These are phyloP conservation scores for Stenchaetothrips biformis DNA, from an alignment of 2,888 invertebrate genomes.

Conservation along the genomic window DNA sequence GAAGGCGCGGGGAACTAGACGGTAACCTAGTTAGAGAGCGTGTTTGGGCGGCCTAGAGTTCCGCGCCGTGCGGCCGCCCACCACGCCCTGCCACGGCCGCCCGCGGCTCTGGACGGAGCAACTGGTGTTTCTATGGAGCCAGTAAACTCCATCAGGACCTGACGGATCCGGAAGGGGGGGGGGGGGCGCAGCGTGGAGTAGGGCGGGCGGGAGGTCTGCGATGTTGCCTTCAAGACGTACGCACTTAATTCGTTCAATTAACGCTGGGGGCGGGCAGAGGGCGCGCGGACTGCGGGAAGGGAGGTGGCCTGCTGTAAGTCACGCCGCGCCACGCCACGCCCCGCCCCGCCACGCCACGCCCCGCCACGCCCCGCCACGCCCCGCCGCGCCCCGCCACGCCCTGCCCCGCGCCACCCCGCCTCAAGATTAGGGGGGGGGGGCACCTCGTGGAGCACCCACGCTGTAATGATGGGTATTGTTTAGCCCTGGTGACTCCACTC, in stretches of 20 bases:
- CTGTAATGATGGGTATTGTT: constrained; percentile 8
- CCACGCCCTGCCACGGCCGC: neutral
- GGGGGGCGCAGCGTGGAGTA: neutral
- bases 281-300: too few species aligned
- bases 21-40: constrained; percentile 7
- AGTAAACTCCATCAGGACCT: constrained; percentile 13
- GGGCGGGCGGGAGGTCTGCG: neutral
- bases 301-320: too few species aligned
- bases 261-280: neutral
- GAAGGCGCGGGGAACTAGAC: neutral
- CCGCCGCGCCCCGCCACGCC: neutral
- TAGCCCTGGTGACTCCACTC: neutral
- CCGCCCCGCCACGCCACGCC: neutral
- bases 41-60: neutral
- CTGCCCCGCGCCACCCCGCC: neutral
- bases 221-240: neutral
- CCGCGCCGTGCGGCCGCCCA: neutral
- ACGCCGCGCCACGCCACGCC: too few species aligned
- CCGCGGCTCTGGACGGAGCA: neutral
- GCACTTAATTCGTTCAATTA: constrained; percentile 19
- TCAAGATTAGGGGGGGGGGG: neutral
- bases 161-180: neutral
- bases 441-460: neutral
- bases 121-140: constrained; percentile 20
- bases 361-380: neutral